These are phyloP conservation scores for Sphecodes monilicornis DNA, from an alignment of 2,888 invertebrate genomes.

Conservation along the genomic window DNA sequence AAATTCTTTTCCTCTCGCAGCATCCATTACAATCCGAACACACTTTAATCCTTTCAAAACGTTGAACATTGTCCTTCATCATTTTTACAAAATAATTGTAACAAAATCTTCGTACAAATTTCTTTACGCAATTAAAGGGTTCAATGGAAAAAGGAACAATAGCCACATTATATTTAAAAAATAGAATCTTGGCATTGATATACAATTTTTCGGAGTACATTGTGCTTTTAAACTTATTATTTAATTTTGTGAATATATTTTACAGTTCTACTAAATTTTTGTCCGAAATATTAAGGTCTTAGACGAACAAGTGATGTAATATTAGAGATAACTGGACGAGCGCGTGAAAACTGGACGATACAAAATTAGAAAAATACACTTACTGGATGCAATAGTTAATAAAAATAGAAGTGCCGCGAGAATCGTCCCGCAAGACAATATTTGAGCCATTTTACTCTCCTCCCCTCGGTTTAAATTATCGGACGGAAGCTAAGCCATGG, in stretches of 20 bases:
- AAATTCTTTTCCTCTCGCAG: slow-evolving; percentile 8
- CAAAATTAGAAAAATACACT: slow-evolving; percentile 41
- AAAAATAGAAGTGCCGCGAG: slow-evolving; percentile 63
- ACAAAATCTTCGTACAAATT: background rate
- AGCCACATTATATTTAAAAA: background rate
- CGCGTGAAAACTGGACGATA: background rate
- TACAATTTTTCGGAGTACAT: background rate
- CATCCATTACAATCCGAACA: background rate
- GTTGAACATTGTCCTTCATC: background rate
- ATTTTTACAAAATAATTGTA: background rate
- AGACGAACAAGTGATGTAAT: background rate
- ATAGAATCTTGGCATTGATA: background rate
- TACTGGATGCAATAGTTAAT: slow-evolving; percentile 67
- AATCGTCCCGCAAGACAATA: slow-evolving; percentile 55
- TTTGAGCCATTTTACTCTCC: slow-evolving; percentile 65
- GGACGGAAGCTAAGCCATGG: slow-evolving; percentile 59
- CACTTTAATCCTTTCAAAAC: background rate
- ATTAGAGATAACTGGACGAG: background rate
- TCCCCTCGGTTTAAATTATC: slow-evolving; percentile 51
- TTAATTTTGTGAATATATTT: background rate
- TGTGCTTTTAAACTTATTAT: background rate
- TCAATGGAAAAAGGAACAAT: background rate
- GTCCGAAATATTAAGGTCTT: background rate
- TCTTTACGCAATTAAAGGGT: background rate
- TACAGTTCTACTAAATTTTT: background rate